Evolutionary conservation across 1,140 invertebrate species (phyloP), one percentile per base, ranked within the genome.

Genomic region (Drosophila ercepeae): DNA sequence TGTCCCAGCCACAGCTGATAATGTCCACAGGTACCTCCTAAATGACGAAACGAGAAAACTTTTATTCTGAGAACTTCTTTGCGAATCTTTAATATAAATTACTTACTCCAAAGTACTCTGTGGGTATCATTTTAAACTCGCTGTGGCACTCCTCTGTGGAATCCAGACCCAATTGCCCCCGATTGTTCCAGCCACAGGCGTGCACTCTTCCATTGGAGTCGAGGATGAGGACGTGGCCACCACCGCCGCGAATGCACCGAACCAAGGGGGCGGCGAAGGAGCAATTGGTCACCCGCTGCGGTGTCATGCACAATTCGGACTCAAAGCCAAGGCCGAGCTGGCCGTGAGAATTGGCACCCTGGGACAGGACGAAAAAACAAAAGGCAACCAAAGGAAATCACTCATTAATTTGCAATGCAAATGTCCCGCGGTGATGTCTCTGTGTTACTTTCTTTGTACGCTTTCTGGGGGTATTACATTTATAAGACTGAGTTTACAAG

Each of bases 311-410:
- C 92, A 95, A 93, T 89, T 97, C 96, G 60, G 93, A 94, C 72
- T 92, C 92, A 59, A 92, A 91, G 58, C 94, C 95, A 82, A 95
- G 92, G 54, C 95, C 95, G 25, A 97, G 92, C 91, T 97, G 96
- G 41, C 96, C 96, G 91, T 96, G 95, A 71, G 95, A 96, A 91
- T 97, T 97, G 54, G 96, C 95, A 81, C 96, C 96, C 96, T 96
- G 84, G 54, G 52, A 70, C 67, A 51, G 14, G 18, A 45, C 23
- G 25, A 71, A 70, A 70, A 60, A 32, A n/a, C 14, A 19, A 44
- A 59, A 51, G 16, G 23, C 60, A 63, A 25, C 19, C 58, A 71
- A 72, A 78, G 77, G 82, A 88, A 88, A 75, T 89, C 51, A 59
- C 64, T 88, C 82, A 82, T 88, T 88, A 88, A 88, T 88, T 88